A percentile compares a stretch with the other conserved stretches of the same genome.
These are phyloP conservation scores for Neodiprion virginianus DNA, from an alignment of 1,140 invertebrate species.

Conservation along the genomic window DNA sequence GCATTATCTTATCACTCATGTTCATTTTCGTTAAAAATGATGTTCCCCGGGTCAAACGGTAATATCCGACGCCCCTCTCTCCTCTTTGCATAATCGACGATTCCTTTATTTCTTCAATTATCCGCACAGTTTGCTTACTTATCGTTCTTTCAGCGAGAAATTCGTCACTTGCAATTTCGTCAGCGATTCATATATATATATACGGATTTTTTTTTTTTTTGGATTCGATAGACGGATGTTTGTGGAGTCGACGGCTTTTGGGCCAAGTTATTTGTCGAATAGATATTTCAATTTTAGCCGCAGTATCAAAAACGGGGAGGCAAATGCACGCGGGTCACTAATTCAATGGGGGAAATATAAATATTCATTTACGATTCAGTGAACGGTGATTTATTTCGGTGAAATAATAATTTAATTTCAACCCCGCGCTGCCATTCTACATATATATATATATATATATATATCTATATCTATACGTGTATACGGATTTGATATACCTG, in stretches of 20 bases:
- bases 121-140: slow-evolving; percentile 24
- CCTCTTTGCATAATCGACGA: slow-evolving; percentile 23
- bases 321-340: slow-evolving; percentile 48
- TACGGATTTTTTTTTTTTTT: no score
- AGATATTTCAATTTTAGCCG: slow-evolving; percentile 58
- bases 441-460: neutral
- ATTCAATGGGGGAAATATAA: slow-evolving; percentile 63
- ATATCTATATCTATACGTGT: neutral
- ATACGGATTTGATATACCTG: no score
- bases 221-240: no score
- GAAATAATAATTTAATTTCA: slow-evolving; percentile 64
- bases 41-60: no score
- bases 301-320: slow-evolving; percentile 52
- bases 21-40: slow-evolving; percentile 22
- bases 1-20: slow-evolving; percentile 34
- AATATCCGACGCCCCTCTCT: neutral
- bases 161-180: no score
- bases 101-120: slow-evolving; percentile 26
- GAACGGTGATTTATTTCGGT: slow-evolving; percentile 54
- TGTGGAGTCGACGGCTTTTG: no score
- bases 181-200: no score
- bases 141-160: no score
- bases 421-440: slow-evolving; percentile 27
- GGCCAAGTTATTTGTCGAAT: slow-evolving; percentile 62
- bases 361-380: slow-evolving; percentile 57